phyloP scores from a whole-genome alignment of 2,113 vertebrate species.

The Capreolus pygargus region DNA sequence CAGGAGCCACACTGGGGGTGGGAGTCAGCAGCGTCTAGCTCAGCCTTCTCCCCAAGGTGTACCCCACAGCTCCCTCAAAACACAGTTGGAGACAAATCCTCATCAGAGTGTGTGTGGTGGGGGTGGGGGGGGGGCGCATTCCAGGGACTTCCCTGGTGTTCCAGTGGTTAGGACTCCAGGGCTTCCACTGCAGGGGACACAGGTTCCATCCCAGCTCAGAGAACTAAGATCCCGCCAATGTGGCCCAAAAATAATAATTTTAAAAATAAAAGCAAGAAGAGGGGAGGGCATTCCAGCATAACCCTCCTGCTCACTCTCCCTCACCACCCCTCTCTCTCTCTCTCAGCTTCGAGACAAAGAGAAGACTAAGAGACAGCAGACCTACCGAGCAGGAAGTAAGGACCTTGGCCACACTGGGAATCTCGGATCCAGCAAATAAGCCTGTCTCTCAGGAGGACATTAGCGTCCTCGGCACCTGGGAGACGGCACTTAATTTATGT shows the following conservation, averaged over 20 bases:
- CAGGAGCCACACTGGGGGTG: background rate
- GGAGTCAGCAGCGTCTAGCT: background rate
- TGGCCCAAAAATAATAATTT: background rate
- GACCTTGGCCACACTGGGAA: background rate
- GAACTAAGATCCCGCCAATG: background rate
- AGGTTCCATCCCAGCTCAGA: background rate
- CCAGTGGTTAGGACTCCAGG: background rate
- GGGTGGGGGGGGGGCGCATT: background rate
- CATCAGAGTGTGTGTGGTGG: background rate
- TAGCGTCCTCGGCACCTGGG: background rate
- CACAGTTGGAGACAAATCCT: background rate
- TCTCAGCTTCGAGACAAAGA: background rate
- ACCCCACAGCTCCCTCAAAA: background rate
- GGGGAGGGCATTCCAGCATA: background rate
- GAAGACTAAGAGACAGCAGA: background rate
- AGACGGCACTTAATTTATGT: background rate
- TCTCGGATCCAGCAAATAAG: background rate
- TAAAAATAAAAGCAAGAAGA: background rate
- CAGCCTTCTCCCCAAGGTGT: background rate
- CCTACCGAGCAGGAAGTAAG: background rate
- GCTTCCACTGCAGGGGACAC: background rate
- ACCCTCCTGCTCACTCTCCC: background rate
- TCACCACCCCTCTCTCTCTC: background rate
- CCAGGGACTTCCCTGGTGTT: background rate
- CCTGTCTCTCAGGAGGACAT: background rate